Evolutionary conservation across 1,140 invertebrate genomes (phyloP).

Genomic region (Drosophila sproati): DNA sequence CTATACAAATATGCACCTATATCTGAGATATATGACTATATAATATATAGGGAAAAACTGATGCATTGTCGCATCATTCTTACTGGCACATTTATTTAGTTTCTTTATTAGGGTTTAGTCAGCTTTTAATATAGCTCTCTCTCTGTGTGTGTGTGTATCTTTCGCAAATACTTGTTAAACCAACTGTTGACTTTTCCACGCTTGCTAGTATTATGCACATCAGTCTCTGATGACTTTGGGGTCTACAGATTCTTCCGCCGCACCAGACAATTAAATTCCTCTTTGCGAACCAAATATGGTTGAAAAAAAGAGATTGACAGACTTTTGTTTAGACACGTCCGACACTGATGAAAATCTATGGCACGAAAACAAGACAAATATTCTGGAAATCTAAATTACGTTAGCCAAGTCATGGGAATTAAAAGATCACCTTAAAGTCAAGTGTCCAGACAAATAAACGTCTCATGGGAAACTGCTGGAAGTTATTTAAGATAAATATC

Average conservation of each 20-base stretch:
- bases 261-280: too few species aligned
- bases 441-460: conserved; percentile 2
- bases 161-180: neutral
- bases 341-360: conserved; percentile 29
- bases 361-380: conserved; percentile 22
- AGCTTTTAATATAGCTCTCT: neutral
- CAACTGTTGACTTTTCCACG: too few species aligned
- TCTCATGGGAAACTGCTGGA: conserved; percentile 4
- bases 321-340: conserved; percentile 36
- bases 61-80: conserved; percentile 1
- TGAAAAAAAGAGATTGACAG: neutral
- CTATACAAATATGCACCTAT: neutral
- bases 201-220: too few species aligned
- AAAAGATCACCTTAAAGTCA: neutral
- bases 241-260: too few species aligned
- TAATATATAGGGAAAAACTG: neutral
- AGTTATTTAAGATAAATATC: neutral
- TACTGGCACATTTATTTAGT: neutral
- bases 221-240: too few species aligned
- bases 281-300: neutral
- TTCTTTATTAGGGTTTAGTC: neutral
- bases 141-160: neutral
- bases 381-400: conserved; percentile 5
- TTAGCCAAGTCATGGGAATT: conserved; percentile 15
- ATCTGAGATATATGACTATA: neutral